Percentiles rank a stretch among this genome's conserved stretches.
These are phyloP conservation scores for Drosophila mulleri DNA, from an alignment of 2,888 invertebrate species.

Conservation along the genomic window DNA sequence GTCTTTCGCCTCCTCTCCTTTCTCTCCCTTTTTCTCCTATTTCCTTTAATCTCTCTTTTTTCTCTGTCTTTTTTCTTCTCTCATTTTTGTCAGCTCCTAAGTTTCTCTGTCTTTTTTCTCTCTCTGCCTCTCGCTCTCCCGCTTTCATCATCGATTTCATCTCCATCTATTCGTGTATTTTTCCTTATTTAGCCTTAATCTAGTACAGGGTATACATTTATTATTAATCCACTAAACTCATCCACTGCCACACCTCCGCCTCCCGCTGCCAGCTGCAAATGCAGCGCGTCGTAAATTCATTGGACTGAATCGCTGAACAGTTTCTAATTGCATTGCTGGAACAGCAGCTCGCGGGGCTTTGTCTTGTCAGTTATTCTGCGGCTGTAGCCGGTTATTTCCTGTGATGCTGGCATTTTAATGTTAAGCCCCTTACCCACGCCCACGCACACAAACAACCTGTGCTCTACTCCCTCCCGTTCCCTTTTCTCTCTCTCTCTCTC, in stretches of 20 bases:
- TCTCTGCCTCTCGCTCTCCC: neutral
- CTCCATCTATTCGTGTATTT: too few species aligned
- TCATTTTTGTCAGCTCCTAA: too few species aligned
- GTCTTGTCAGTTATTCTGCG: conserved; percentile 41
- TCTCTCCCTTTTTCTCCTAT: neutral
- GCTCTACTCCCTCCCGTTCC: neutral
- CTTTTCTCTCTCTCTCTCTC: too few species aligned
- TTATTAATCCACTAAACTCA: neutral
- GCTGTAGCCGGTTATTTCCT: conserved; percentile 40
- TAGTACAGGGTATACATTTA: neutral
- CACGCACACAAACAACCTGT: neutral
- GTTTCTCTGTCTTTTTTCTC: neutral
- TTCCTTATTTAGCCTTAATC: neutral
- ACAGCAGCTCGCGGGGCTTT: conserved; percentile 35
- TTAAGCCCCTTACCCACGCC: conserved; percentile 14
- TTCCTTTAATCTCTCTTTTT: too few species aligned
- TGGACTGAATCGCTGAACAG: conserved; percentile 25
- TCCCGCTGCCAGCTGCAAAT: conserved; percentile 1
- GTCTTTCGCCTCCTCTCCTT: neutral
- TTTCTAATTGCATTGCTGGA: conserved; percentile 54
- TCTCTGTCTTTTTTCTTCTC: neutral
- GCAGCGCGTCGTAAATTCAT: conserved; percentile 25
- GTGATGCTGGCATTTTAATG: conserved; percentile 56
- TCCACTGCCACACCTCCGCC: neutral
- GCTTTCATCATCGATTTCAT: neutral